These are phyloP conservation scores for Mellilla xanthometata DNA, from an alignment of 2,888 invertebrate genomes.

Conservation along the genomic window DNA sequence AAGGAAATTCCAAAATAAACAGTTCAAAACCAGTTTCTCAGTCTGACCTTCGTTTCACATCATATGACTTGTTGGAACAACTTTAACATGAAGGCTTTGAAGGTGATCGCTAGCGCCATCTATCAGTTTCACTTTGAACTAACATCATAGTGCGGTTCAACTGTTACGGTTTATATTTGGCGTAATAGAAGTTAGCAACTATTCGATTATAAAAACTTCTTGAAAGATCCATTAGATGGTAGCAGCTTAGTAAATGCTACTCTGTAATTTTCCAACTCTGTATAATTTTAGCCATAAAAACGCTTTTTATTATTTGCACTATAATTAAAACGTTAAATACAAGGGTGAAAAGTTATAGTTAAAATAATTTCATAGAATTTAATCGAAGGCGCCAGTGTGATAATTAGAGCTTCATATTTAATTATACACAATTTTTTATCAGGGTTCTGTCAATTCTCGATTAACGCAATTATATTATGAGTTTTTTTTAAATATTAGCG, in stretches of 20 bases:
- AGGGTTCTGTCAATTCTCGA: no score
- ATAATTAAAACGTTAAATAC: no score
- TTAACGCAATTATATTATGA: no score
- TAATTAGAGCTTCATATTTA: conserved; percentile 15
- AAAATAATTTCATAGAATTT: conserved; percentile 16
- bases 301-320: conserved; percentile 10
- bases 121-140: neutral
- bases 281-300: neutral
- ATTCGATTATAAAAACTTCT: neutral
- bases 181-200: no score
- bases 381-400: conserved; percentile 17
- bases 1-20: neutral
- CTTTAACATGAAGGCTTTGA: neutral
- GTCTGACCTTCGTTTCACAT: conserved; percentile 5
- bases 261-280: no score
- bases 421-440: no score
- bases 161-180: no score
- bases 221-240: neutral
- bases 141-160: neutral
- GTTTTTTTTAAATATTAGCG: no score
- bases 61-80: conserved; percentile 1
- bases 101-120: neutral
- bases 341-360: conserved; percentile 13
- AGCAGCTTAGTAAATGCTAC: neutral
- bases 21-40: conserved; percentile 1